These are phyloP conservation scores for Esperia sulphurella DNA, from an alignment of 2,888 invertebrate species.

Conservation along the genomic window DNA sequence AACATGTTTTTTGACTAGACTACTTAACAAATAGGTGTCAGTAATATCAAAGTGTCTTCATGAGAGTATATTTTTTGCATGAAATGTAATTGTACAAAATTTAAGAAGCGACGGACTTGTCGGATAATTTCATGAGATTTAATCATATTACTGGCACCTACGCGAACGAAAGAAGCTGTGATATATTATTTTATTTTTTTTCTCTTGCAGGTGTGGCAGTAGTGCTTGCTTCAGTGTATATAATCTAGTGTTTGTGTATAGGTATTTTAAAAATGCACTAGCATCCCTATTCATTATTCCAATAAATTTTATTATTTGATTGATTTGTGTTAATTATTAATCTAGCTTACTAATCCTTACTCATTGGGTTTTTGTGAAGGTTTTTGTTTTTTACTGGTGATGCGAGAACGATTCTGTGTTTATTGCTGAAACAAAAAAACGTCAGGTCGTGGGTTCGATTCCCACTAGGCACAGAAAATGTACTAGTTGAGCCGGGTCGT, in stretches of 20 bases:
- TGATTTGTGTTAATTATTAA: not conserved
- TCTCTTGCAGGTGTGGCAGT: constrained; percentile 63
- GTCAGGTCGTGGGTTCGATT: no score
- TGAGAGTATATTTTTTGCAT: not conserved
- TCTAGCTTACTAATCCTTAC: not conserved
- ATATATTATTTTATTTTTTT: constrained; percentile 60
- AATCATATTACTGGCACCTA: constrained; percentile 41
- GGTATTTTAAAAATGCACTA: constrained; percentile 51
- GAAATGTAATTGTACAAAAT: not conserved
- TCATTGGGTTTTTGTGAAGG: no score
- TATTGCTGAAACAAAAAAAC: no score
- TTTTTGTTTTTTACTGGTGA: not conserved
- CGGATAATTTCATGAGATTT: not conserved
- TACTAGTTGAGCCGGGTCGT: no score
- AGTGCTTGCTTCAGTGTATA: constrained; percentile 56
- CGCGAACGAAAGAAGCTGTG: constrained; percentile 38
- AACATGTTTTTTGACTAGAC: no score
- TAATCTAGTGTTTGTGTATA: constrained; percentile 60
- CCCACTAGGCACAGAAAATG: no score
- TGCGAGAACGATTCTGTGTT: no score
- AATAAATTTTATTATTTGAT: constrained; percentile 39
- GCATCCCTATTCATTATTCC: constrained; percentile 50
- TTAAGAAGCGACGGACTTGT: not conserved
- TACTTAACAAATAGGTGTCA: not conserved
- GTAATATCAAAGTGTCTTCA: not conserved